Conservation (phyloP, 2,888 invertebrate genomes). For the Hyposoter didymator region DNA sequence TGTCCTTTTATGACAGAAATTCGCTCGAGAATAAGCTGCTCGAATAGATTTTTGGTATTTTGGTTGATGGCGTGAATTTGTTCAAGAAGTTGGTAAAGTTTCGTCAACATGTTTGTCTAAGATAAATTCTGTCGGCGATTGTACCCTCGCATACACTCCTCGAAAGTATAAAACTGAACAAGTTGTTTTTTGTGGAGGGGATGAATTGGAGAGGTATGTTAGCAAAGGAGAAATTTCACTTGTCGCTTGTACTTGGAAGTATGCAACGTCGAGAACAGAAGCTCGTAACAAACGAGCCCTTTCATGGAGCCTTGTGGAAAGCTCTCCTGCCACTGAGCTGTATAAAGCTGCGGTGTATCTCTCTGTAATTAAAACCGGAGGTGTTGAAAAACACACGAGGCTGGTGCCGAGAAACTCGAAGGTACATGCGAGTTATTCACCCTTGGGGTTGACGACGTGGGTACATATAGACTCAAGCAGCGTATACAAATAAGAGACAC, state of each 20-base stretch:
- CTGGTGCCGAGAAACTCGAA: slow-evolving; percentile 3
- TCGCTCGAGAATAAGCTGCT: background rate
- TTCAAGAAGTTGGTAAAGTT: background rate
- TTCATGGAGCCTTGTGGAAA: slow-evolving; percentile 10
- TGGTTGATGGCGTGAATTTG: background rate
- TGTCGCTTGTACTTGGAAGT: slow-evolving; percentile 61
- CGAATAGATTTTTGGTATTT: background rate
- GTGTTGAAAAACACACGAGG: slow-evolving; percentile 73
- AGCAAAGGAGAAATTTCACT: slow-evolving; percentile 57
- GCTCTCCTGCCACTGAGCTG: slow-evolving; percentile 35
- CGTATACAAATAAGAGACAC: background rate
- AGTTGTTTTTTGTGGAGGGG: slow-evolving; percentile 47
- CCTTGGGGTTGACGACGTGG: background rate
- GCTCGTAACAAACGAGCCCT: slow-evolving; percentile 50
- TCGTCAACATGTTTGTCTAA: background rate
- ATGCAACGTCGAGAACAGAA: slow-evolving; percentile 71
- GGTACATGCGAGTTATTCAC: slow-evolving; percentile 2
- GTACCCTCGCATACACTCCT: slow-evolving; percentile 17
- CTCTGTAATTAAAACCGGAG: slow-evolving; percentile 77
- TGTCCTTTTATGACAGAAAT: background rate
- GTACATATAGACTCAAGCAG: background rate
- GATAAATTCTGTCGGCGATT: slow-evolving; percentile 21
- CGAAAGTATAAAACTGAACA: slow-evolving; percentile 1
- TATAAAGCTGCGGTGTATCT: slow-evolving; percentile 35
- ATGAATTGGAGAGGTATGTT: slow-evolving; percentile 57